Conservation (phyloP, 2,797 vertebrate genomes). For the Dryobates pubescens region DNA sequence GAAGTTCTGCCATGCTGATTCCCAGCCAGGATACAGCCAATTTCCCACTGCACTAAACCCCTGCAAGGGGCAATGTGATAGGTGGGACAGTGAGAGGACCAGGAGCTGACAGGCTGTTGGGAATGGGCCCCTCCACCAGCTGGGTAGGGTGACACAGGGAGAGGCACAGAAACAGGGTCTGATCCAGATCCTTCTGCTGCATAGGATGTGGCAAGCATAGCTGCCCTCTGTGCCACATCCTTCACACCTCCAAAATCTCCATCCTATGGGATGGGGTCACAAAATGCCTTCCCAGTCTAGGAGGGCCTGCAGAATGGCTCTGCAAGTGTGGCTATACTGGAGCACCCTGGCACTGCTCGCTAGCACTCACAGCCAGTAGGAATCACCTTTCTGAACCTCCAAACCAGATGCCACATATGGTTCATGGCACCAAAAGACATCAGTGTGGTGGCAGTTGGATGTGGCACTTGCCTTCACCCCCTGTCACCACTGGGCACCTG, state of each 20-base stretch:
- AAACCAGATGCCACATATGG: not conserved
- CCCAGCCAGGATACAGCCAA: not conserved
- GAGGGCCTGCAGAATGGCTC: not conserved
- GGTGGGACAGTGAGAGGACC: not conserved
- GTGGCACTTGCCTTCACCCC: too few relatives aligned
- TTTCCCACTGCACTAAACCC: not conserved
- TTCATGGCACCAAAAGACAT: not conserved
- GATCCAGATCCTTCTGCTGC: not conserved
- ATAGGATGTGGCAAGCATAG: too few relatives aligned
- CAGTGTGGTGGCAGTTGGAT: not conserved
- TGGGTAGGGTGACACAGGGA: fast-evolving
- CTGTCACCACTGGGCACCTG: not conserved
- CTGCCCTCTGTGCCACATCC: not conserved
- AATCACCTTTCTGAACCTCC: not conserved
- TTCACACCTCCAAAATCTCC: not conserved
- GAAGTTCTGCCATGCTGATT: fast-evolving
- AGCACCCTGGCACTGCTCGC: fast-evolving
- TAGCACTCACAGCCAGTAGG: not conserved
- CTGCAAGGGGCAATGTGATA: not conserved
- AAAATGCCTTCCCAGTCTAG: not conserved
- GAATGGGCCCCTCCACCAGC: not conserved
- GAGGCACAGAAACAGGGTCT: not conserved
- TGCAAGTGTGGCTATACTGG: fast-evolving
- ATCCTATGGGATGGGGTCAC: not conserved
- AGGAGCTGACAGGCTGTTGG: fast-evolving